Evolutionary conservation across 2,888 invertebrate genomes (phyloP), one percentile per base, ranked within the genome.

Genomic region (Rhimphoctona megacephalus): DNA sequence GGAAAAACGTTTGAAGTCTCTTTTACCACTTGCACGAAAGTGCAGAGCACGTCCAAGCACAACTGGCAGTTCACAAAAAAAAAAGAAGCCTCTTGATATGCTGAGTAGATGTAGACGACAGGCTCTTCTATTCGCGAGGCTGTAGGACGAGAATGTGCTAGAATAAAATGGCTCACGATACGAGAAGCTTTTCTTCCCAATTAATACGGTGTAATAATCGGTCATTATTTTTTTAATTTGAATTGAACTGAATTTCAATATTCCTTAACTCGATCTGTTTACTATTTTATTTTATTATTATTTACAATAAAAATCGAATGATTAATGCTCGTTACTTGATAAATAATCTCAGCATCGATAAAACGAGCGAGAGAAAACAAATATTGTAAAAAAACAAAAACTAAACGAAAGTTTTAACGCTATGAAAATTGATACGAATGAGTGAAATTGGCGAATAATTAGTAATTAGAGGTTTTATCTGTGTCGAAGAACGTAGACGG

Each of bases 21-120:
- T 70, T 70, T 83, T 49, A 49, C 61, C 77, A 70, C 69, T 49
- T 70, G 82, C 25, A 46, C 76, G 69, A 83, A 83, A 70, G 54
- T 77, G 22, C 52, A 43, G 17, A 61, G 64, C 73, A 30, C 25
- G 54, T 61, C 8, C 33, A 46, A 30, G 25, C 22, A 52, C 52
- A 52, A 78, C 49, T 67, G 61, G 46, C 70, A 46, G 67, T 49
- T 67, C 36, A 25, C 33, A 25, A 36, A 57, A 33, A 66, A 8
- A 22, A 25, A 25, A 30, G 22, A 25, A 6, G 39, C 30, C 52
- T 72, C 49, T 74, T 61, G 57, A 74, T 61, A 61, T 74, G 57
- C 74, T 19, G 43, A 43, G 61, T 22, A 22, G 43, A 57, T 54
- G 39, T 8, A n/a, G 43, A 19, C 9, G 70, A 22, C 25, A 5